A percentile compares a stretch with the other conserved stretches of the same genome.
Conservation (phyloP, 2,797 vertebrate species). For the Rhinatrema bivittatum region DNA sequence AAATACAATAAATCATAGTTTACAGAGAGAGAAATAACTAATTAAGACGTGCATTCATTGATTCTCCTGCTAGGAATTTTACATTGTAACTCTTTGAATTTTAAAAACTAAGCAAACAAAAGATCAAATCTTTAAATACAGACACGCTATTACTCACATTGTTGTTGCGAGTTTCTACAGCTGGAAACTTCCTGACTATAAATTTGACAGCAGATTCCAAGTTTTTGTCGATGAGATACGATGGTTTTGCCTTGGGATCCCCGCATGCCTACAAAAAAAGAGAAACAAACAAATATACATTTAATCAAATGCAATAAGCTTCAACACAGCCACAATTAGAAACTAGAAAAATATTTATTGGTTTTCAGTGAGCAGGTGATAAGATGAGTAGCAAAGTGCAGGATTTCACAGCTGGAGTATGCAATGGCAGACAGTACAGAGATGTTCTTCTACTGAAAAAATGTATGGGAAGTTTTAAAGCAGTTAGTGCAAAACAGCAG, state of each 20-base stretch:
- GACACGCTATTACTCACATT: constrained; percentile 85
- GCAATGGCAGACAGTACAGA: constrained; percentile 66
- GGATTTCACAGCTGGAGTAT: constrained; percentile 71
- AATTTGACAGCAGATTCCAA: constrained; percentile 97
- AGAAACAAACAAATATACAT: constrained; percentile 26
- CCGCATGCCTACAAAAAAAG: constrained; percentile 83
- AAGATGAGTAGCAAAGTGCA: constrained; percentile 67
- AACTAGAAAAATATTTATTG: constrained; percentile 48
- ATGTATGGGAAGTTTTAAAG: constrained; percentile 64
- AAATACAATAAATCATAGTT: too few species aligned
- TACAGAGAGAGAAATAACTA: constrained; percentile 12
- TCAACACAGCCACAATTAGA: constrained; percentile 46
- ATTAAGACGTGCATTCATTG: not conserved
- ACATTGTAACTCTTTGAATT: constrained; percentile 2
- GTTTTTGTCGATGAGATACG: constrained; percentile 97
- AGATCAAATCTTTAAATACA: too few species aligned
- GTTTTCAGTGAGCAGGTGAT: constrained; percentile 51
- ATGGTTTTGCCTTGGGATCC: constrained; percentile 96
- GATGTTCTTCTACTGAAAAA: constrained; percentile 69
- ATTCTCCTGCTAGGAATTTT: too few species aligned
- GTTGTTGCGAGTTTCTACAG: constrained; percentile 95
- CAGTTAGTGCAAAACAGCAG: constrained; percentile 69
- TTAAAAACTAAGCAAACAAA: constrained; percentile 10
- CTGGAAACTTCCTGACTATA: constrained; percentile 96
- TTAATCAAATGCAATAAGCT: constrained; percentile 23